Evolutionary conservation across 2,797 vertebrate genomes (phyloP).

Genomic region (Sebastes iracundus): DNA sequence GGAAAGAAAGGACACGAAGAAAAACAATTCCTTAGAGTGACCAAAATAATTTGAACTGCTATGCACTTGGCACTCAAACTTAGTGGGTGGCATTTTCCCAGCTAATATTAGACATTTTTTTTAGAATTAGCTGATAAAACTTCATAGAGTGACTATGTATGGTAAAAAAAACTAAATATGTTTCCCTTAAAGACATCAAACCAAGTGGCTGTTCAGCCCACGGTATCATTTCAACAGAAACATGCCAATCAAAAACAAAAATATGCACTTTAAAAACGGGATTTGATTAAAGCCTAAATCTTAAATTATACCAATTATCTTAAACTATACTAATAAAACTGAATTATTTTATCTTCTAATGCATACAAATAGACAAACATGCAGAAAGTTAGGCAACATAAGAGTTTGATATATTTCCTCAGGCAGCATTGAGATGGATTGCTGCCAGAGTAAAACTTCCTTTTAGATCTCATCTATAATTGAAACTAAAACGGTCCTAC

Average conservation of each 20-base stretch:
- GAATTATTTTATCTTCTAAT: not conserved
- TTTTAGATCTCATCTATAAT: not conserved
- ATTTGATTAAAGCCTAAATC: not conserved
- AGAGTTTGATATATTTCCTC: not conserved
- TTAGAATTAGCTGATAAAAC: not conserved
- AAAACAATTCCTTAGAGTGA: slow-evolving; percentile 12
- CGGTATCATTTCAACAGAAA: not conserved
- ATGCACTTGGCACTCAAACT: not conserved
- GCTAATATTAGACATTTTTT: slow-evolving; percentile 1
- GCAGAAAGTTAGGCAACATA: not conserved
- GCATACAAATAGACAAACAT: not conserved
- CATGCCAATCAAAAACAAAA: not conserved
- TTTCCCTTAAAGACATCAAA: not conserved
- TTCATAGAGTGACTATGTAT: slow-evolving; percentile 5
- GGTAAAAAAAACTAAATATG: not conserved
- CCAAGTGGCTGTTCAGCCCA: not conserved
- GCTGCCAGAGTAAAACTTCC: not conserved
- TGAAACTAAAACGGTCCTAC: not conserved
- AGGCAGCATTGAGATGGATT: not conserved
- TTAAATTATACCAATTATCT: not conserved
- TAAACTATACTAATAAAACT: no score
- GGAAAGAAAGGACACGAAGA: not conserved
- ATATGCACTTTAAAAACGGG: not conserved
- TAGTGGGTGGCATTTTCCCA: not conserved
- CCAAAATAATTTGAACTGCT: slow-evolving; percentile 12